Percentiles rank a stretch among this genome's conserved stretches.
These are phyloP conservation scores for Busseola fusca DNA, from an alignment of 2,888 invertebrate species.

Conservation along the genomic window DNA sequence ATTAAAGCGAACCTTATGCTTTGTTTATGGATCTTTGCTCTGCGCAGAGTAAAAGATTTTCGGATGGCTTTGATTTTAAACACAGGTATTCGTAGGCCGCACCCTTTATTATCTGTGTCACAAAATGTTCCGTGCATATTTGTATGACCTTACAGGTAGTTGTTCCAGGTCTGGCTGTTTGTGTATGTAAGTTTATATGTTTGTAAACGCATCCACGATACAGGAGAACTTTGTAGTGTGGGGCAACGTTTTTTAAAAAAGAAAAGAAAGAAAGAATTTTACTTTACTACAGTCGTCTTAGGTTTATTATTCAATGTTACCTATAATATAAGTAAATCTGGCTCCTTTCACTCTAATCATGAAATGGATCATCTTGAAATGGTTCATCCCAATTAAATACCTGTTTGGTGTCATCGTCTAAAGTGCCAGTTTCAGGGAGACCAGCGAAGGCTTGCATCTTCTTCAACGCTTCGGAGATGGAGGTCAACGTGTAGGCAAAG, in stretches of 20 bases:
- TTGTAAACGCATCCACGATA: too few species aligned
- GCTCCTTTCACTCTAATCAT: too few species aligned
- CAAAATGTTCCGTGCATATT: neutral
- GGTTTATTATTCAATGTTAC: neutral
- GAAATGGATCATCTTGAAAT: neutral
- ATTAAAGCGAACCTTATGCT: neutral
- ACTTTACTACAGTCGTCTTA: neutral
- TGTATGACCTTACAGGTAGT: too few species aligned
- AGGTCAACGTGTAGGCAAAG: slow-evolving; percentile 90
- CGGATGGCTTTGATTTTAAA: neutral
- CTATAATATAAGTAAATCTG: neutral
- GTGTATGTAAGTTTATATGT: too few species aligned
- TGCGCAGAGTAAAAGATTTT: neutral
- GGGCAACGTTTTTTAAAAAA: too few species aligned
- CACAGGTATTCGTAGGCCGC: too few species aligned
- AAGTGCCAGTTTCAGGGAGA: slow-evolving; percentile 90
- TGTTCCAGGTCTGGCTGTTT: too few species aligned
- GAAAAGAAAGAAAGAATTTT: too few species aligned
- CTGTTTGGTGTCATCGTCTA: slow-evolving; percentile 90
- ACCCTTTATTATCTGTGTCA: neutral
- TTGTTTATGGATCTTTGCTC: neutral
- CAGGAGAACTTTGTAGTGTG: too few species aligned
- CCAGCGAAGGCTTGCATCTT: slow-evolving; percentile 92
- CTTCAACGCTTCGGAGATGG: slow-evolving; percentile 90
- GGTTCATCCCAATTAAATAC: slow-evolving; percentile 72